These are phyloP conservation scores for Palaemon carinicauda DNA, from an alignment of 1,140 invertebrate species.

Conservation along the genomic window DNA sequence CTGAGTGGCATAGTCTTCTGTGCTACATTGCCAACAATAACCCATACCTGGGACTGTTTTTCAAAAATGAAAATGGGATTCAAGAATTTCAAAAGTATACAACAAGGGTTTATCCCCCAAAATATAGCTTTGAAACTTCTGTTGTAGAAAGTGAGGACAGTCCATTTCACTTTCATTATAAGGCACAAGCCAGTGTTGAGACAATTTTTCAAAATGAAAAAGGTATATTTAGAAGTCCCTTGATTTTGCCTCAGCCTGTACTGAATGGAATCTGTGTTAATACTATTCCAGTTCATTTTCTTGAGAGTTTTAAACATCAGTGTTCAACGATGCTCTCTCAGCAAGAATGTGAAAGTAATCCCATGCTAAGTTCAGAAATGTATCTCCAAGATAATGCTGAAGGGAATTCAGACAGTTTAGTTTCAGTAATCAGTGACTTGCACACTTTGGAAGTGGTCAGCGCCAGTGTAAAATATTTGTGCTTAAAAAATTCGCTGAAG, in stretches of 20 bases:
- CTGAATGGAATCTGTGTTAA: constrained; percentile 28
- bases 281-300: constrained; percentile 33
- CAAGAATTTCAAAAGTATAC: constrained; percentile 11
- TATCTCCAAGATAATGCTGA: constrained; percentile 15
- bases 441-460: not conserved
- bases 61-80: not conserved
- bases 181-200: not conserved
- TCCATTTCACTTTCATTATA: constrained; percentile 12
- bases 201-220: not conserved
- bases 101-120: not conserved
- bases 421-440: constrained; percentile 22
- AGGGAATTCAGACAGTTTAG: not conserved
- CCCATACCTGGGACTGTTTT: constrained; percentile 37
- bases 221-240: not conserved
- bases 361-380: not conserved
- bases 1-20: constrained; percentile 38
- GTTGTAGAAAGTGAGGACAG: not conserved
- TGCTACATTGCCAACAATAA: constrained; percentile 25
- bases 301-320: constrained; percentile 21
- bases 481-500: not conserved
- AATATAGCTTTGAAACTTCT: not conserved
- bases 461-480: constrained; percentile 22
- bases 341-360: not conserved
- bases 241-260: constrained; percentile 24
- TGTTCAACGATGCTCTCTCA: not conserved